Percentiles rank a stretch among this genome's conserved stretches.
phyloP scores from a whole-genome alignment of 2,797 vertebrate species.

The Macropodus opercularis region DNA sequence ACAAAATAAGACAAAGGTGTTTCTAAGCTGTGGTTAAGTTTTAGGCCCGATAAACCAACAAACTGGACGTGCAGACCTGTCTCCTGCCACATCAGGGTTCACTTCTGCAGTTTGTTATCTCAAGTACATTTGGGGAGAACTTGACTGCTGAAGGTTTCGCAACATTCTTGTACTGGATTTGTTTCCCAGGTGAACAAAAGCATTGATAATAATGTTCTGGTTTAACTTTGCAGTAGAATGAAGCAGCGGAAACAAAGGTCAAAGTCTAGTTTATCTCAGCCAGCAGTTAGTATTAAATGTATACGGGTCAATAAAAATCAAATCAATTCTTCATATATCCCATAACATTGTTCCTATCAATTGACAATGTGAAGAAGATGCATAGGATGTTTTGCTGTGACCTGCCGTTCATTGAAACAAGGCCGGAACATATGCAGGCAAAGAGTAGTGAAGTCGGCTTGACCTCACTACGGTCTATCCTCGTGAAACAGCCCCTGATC shows the following conservation, averaged over 20 bases:
- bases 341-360: background rate
- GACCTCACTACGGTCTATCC: conserved; percentile 23
- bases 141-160: background rate
- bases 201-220: too few species aligned
- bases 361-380: background rate
- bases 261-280: too few species aligned
- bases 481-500: conserved; percentile 48
- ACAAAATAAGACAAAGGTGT: conserved; percentile 10
- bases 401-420: conserved; percentile 23
- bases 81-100: too few species aligned
- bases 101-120: background rate
- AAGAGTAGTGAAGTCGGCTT: conserved; percentile 40
- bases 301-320: too few species aligned
- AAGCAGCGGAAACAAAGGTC: too few species aligned
- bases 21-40: conserved; percentile 10
- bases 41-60: conserved; percentile 4
- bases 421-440: conserved; percentile 14
- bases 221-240: too few species aligned
- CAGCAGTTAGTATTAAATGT: too few species aligned
- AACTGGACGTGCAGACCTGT: background rate
- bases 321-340: conserved; percentile 7
- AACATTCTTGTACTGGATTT: background rate
- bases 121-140: background rate
- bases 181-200: background rate
- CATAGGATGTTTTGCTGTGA: too few species aligned